These are phyloP conservation scores for Ciconia stormi DNA, from an alignment of 2,113 vertebrate genomes.

Conservation along the genomic window DNA sequence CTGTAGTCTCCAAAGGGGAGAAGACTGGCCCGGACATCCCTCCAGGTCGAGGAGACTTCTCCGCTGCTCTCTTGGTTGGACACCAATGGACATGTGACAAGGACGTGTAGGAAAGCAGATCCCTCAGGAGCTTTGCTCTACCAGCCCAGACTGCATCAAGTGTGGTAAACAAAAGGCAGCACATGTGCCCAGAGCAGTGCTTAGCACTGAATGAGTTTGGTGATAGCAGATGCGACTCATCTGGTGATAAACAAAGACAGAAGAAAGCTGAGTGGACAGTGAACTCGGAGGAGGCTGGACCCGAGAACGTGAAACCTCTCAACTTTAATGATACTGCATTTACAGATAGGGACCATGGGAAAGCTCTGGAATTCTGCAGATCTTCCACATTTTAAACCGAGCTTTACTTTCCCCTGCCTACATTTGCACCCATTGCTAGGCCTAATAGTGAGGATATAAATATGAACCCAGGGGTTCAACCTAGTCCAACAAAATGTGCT, in stretches of 20 bases:
- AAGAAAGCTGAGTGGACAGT: not conserved
- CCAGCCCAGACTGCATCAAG: not conserved
- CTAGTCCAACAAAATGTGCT: not conserved
- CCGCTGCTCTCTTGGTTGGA: not conserved
- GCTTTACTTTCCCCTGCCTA: not conserved
- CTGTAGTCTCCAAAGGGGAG: not conserved
- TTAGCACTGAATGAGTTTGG: accelerated
- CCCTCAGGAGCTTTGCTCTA: not conserved
- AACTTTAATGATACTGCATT: too few relatives aligned
- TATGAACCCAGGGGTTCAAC: not conserved
- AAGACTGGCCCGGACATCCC: not conserved
- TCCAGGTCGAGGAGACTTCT: not conserved
- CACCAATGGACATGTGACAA: not conserved
- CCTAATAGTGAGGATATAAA: not conserved
- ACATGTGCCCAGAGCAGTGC: not conserved
- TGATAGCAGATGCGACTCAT: too few relatives aligned
- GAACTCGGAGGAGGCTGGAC: not conserved
- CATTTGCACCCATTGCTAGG: not conserved
- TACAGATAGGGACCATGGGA: not conserved
- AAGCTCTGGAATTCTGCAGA: not conserved
- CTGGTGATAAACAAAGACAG: not conserved
- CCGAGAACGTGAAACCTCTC: not conserved
- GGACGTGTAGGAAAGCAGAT: not conserved
- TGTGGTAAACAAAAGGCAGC: accelerated
- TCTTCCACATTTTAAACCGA: not conserved